Evolutionary conservation across 2,113 vertebrate genomes (phyloP).

Genomic region (Corvus hawaiiensis): DNA sequence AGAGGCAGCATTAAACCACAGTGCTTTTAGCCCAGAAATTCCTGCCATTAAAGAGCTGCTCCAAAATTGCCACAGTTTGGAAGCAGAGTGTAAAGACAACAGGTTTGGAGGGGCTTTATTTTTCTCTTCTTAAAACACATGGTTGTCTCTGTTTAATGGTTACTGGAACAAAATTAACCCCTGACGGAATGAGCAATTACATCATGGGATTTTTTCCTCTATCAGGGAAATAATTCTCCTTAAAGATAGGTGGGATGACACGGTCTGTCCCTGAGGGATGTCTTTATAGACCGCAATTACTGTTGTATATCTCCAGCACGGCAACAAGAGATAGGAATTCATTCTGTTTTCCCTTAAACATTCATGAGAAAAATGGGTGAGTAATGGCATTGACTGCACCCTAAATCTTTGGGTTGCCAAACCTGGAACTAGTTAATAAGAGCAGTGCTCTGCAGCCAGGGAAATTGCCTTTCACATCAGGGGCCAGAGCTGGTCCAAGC

Average conservation of each 20-base stretch:
- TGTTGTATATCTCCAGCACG: not conserved
- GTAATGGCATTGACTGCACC: not conserved
- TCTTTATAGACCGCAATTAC: conserved; percentile 41
- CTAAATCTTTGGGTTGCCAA: conserved; percentile 28
- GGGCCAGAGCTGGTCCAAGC: not conserved
- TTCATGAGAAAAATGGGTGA: conserved; percentile 55
- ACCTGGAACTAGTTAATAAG: not conserved
- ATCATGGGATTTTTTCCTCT: not conserved
- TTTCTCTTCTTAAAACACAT: not conserved
- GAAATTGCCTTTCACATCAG: not conserved
- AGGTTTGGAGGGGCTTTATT: not conserved
- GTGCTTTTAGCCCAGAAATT: not conserved
- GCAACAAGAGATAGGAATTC: conserved; percentile 23
- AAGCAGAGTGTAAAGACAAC: not conserved
- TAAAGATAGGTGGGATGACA: conserved; percentile 14
- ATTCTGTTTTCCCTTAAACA: conserved; percentile 43
- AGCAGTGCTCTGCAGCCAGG: not conserved
- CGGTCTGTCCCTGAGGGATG: conserved; percentile 12
- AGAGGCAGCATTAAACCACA: not conserved
- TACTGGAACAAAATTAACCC: conserved; percentile 20
- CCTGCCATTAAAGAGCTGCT: not conserved
- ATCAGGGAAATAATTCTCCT: conserved; percentile 34
- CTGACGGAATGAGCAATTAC: not conserved
- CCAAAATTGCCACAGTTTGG: not conserved
- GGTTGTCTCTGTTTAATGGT: not conserved